These are phyloP conservation scores for Tachysurus fulvidraco DNA, from an alignment of 2,113 vertebrate species.

Conservation along the genomic window DNA sequence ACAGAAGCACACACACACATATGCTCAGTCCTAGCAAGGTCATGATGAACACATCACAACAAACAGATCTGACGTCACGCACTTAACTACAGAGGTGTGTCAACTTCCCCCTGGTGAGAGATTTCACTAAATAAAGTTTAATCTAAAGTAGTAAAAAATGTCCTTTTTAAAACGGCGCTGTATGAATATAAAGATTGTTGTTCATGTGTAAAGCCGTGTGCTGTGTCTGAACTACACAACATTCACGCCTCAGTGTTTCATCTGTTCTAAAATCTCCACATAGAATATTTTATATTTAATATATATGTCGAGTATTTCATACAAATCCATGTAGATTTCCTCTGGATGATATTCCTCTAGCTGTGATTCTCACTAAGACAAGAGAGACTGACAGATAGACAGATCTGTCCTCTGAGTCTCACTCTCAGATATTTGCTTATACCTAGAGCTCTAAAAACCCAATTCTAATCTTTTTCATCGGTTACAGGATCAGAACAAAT, in stretches of 20 bases:
- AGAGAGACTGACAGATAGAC: too few relatives aligned
- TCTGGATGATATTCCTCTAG: not conserved
- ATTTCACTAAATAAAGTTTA: not conserved
- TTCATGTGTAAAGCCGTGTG: not conserved
- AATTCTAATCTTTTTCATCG: not conserved
- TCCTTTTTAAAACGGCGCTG: not conserved
- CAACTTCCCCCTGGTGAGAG: not conserved
- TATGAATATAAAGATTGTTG: not conserved
- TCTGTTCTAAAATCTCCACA: not conserved
- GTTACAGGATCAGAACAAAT: too few relatives aligned
- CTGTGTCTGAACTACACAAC: not conserved
- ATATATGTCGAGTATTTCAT: not conserved
- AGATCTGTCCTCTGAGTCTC: too few relatives aligned
- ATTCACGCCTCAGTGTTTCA: too few relatives aligned
- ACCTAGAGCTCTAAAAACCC: not conserved
- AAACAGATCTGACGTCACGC: not conserved
- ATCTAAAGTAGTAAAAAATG: conserved; percentile 23
- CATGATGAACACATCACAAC: not conserved
- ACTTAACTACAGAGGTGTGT: not conserved
- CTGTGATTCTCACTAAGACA: too few relatives aligned
- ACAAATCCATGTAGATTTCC: not conserved
- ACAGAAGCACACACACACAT: not conserved
- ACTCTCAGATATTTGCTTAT: not conserved
- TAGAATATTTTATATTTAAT: not conserved
- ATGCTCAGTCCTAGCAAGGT: too few relatives aligned